These are phyloP conservation scores for Zele albiditarsus DNA, from an alignment of 2,888 invertebrate species.

Conservation along the genomic window DNA sequence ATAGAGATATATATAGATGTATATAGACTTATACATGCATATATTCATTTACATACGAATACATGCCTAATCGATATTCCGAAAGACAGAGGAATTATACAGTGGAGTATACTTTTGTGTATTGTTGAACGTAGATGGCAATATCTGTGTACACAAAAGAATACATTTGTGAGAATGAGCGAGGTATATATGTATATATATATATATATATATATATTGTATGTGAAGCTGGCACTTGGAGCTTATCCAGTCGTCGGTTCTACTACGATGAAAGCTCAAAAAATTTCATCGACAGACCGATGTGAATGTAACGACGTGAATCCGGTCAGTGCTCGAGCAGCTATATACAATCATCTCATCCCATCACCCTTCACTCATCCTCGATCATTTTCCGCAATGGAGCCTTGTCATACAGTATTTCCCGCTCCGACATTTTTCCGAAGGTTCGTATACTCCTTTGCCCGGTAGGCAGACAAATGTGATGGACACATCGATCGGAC, in stretches of 20 bases:
- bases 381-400: conserved; percentile 41
- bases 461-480: not conserved
- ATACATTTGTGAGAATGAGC: conserved; percentile 25
- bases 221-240: conserved; percentile 24
- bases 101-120: conserved; percentile 1
- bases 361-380: not conserved
- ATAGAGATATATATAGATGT: not conserved
- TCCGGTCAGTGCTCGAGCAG: conserved; percentile 34
- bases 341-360: conserved; percentile 14
- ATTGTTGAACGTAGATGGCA: not conserved
- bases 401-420: conserved; percentile 21
- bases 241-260: conserved; percentile 33
- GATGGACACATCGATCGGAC: not conserved
- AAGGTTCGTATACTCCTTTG: not conserved
- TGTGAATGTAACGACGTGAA: conserved; percentile 46
- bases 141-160: not conserved
- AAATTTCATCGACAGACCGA: conserved; percentile 49
- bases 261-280: conserved; percentile 40
- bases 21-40: not conserved
- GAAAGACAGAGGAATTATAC: conserved; percentile 8
- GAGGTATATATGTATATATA: not conserved
- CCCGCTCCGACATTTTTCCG: not conserved
- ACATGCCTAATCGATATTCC: conserved; percentile 9
- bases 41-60: not conserved
- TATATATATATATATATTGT: not conserved